Conservation (phyloP, 2,888 invertebrate genomes). For the Lordiphosa andalusiaca region DNA sequence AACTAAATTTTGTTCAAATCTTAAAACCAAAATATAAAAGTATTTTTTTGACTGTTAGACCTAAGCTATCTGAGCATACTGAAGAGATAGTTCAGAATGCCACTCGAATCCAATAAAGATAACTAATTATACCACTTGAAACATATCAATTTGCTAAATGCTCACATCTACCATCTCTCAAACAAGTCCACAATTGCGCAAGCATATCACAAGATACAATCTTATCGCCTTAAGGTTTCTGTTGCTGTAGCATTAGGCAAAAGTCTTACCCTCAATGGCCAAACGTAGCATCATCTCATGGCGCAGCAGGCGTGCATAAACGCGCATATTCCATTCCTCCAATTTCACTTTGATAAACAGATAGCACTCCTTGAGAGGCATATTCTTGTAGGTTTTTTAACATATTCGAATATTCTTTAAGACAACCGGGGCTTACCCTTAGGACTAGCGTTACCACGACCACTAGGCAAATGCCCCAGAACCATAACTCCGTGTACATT, state of each 20-base stretch:
- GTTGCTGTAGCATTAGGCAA: background rate
- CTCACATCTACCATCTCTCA: too few species aligned
- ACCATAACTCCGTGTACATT: slow-evolving; percentile 57
- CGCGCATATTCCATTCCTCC: slow-evolving; percentile 47
- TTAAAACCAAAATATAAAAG: background rate
- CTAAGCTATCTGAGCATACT: background rate
- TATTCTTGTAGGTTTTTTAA: too few species aligned
- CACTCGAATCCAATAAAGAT: too few species aligned
- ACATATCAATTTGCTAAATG: too few species aligned
- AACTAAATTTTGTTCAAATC: slow-evolving; percentile 4
- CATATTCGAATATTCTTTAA: background rate
- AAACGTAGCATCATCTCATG: slow-evolving; percentile 58
- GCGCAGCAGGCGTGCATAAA: slow-evolving; percentile 40
- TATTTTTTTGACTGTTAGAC: slow-evolving; percentile 7
- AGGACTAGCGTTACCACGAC: slow-evolving; percentile 41
- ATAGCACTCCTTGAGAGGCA: slow-evolving; percentile 52
- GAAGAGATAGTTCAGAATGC: too few species aligned
- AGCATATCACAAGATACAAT: background rate
- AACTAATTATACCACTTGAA: too few species aligned
- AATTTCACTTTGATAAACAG: slow-evolving; percentile 50
- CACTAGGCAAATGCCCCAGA: slow-evolving; percentile 52
- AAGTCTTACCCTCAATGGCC: slow-evolving; percentile 61
- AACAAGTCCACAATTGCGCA: too few species aligned
- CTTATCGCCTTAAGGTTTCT: slow-evolving; percentile 1
- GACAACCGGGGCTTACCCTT: slow-evolving; percentile 44